Evolutionary conservation across 2,113 vertebrate genomes (phyloP), one percentile per base, ranked within the genome.

Genomic region (Sphaerodactylus townsendi): DNA sequence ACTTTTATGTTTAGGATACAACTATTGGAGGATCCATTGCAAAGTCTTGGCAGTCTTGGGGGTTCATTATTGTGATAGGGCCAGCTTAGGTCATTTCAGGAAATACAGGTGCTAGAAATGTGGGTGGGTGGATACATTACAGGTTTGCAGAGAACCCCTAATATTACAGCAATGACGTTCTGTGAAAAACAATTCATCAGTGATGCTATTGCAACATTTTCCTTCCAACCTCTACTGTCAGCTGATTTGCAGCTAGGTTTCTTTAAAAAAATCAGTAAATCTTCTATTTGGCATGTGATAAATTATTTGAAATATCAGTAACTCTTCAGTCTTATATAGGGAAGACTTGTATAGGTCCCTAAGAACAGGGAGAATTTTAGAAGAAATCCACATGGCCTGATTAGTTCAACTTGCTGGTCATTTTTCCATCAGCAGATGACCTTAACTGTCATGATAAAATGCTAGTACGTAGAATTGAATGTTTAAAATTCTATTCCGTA

Each of bases 341-440:
- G 48, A n/a, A 39, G 17, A 59, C 35, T 59, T 1, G 0, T 53
- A 50, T 46, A 11, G 30, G 9, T 30, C 14, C 33, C 23, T 50
- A 50, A 74, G 71, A n/a, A 3, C 3, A 41, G 10, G 44, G 35
- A 53, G 5, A 53, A 30, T 41, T 14, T 30, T 66, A 2, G 25
- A 19, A 87, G 28, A 44, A 88, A 48, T 33, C 44, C 23, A 75
- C 25, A 17, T 70, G 74, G 77, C 10, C 79, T 13, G n/a, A 2
- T 68, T 74, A 73, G 1, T 72, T 76, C 73, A 65, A 5, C 33
- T 77, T 77, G 41, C 41, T 80, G 46, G 48, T 56, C 48, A 53
- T 13, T 13, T 70, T 66, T 28, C 79, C 28, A 87, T 71, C 19
- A 77, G 48, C 10, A 90, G 44, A 78, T 82, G 83, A 23, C 33